Conservation (phyloP, 1,140 invertebrate genomes). For the Conus betulinus region DNA sequence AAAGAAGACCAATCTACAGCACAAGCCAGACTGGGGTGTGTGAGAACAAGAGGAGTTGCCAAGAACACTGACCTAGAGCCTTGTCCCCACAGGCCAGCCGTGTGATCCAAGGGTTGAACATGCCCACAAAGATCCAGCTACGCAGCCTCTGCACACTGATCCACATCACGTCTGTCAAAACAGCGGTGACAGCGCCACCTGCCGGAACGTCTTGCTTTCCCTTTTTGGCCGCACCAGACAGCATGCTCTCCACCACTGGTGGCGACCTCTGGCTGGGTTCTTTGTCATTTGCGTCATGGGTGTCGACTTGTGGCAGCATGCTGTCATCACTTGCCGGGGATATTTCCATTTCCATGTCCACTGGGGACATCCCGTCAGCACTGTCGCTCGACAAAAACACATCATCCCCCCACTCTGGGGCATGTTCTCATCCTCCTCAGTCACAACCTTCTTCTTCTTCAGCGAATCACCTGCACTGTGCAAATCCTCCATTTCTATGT, state of each 20-base stretch:
- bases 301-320: too few relatives aligned
- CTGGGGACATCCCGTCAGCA: neutral
- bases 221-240: neutral
- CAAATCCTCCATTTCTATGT: neutral
- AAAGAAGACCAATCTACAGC: too few relatives aligned
- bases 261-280: too few relatives aligned
- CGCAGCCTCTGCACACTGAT: constrained; percentile 44
- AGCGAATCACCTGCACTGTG: neutral
- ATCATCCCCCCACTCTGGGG: neutral
- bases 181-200: constrained; percentile 41
- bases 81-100: constrained; percentile 47
- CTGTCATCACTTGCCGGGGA: too few relatives aligned
- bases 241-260: neutral
- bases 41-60: too few relatives aligned
- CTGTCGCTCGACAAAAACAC: neutral
- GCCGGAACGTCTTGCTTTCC: constrained; percentile 22
- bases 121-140: constrained; percentile 52
- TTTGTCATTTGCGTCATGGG: too few relatives aligned
- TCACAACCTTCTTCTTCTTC: neutral
- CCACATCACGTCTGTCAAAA: constrained; percentile 48
- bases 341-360: neutral
- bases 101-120: constrained; percentile 48
- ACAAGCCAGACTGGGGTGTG: too few relatives aligned
- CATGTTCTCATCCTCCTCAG: neutral
- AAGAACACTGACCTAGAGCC: constrained; percentile 33